These are phyloP conservation scores for Cerastis leucographa DNA, from an alignment of 2,888 invertebrate species.

Conservation along the genomic window DNA sequence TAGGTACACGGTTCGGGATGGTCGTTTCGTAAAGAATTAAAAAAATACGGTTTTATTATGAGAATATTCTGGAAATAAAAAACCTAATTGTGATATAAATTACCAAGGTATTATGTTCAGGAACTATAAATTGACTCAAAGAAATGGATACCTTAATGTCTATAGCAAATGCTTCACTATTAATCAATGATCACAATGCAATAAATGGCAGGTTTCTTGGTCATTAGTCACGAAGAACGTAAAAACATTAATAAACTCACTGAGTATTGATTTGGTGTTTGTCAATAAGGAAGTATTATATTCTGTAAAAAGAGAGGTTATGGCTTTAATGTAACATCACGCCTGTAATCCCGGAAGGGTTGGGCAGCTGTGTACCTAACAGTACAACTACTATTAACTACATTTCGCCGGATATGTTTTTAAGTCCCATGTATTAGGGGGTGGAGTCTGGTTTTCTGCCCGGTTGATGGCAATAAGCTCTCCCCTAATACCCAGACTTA, in stretches of 20 bases:
- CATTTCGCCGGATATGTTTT: too few relatives aligned
- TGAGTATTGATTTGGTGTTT: constrained; percentile 10
- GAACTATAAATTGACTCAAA: constrained; percentile 42
- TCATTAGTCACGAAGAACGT: constrained; percentile 30
- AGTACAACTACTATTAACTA: too few relatives aligned
- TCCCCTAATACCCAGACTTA: too few relatives aligned
- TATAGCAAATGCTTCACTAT: constrained; percentile 27
- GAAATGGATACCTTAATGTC: constrained; percentile 37
- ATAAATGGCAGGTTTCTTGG: constrained; percentile 35
- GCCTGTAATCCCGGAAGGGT: too few relatives aligned
- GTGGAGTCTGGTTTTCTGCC: too few relatives aligned
- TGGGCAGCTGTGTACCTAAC: too few relatives aligned
- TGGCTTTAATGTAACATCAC: too few relatives aligned
- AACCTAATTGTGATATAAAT: constrained; percentile 24
- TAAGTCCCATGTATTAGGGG: too few relatives aligned
- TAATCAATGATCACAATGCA: constrained; percentile 46
- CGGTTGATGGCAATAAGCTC: too few relatives aligned
- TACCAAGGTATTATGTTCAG: background rate
- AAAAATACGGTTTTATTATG: background rate
- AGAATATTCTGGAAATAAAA: background rate
- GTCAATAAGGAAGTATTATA: constrained; percentile 15
- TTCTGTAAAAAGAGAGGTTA: background rate
- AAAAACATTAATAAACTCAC: constrained; percentile 39
- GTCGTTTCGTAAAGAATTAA: too few relatives aligned
- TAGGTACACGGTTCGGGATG: too few relatives aligned